phyloP scores from a whole-genome alignment of 2,113 vertebrate genomes.

The Esox niger region DNA sequence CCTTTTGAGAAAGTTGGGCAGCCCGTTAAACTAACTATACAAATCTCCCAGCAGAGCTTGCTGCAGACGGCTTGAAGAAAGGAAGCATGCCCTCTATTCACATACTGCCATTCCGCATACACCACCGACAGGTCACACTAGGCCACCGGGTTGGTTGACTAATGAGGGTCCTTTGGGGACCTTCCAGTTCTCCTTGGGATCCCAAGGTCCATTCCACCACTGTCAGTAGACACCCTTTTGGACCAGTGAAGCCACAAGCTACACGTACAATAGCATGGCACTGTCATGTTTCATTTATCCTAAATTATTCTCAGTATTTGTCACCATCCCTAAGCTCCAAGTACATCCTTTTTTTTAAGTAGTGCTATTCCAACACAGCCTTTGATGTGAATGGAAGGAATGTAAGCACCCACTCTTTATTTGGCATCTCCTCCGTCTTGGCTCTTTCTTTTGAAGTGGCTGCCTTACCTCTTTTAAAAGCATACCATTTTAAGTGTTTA shows the following conservation, averaged over 20 bases:
- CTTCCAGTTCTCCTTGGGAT: constrained; percentile 14
- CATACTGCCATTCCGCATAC: constrained; percentile 10
- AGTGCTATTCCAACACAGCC: not conserved
- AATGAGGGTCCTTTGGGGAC: not conserved
- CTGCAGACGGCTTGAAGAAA: constrained; percentile 21
- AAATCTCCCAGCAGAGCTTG: not conserved
- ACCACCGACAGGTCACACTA: constrained; percentile 29
- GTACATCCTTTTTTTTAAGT: not conserved
- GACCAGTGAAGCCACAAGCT: not conserved
- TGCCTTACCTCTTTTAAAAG: no score
- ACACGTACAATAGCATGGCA: not conserved
- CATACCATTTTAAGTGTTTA: no score
- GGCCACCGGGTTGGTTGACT: constrained; percentile 13
- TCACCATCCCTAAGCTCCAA: constrained; percentile 1
- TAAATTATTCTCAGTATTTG: not conserved
- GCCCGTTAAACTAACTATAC: not conserved
- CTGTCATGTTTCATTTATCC: not conserved
- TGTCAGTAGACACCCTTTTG: constrained; percentile 2
- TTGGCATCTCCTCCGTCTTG: not conserved
- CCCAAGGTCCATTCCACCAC: not conserved
- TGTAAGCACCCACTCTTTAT: not conserved
- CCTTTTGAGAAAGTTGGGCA: not conserved
- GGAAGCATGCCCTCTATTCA: not conserved
- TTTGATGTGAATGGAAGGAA: not conserved
- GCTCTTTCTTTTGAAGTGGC: not conserved